Conservation (phyloP, 2,888 invertebrate genomes). For the Opisthograptis luteolata region DNA sequence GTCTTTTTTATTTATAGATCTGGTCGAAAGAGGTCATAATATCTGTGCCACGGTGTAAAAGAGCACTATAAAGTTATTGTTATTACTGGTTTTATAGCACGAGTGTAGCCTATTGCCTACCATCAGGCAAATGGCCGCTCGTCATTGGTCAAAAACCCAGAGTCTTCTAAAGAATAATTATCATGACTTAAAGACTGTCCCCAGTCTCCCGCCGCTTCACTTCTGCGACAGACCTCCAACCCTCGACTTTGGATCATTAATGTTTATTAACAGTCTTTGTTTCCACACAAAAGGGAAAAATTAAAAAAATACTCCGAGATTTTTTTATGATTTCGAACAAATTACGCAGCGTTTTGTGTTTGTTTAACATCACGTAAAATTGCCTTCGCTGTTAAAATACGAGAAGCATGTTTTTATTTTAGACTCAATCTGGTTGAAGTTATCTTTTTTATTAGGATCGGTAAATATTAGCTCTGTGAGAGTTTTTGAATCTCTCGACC, state of each 20-base stretch:
- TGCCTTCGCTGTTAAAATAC: slow-evolving; percentile 28
- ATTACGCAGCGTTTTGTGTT: slow-evolving; percentile 29
- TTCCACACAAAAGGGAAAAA: slow-evolving; percentile 39
- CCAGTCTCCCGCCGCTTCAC: slow-evolving; percentile 1
- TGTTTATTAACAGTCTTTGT: slow-evolving; percentile 47
- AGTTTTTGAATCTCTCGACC: background rate
- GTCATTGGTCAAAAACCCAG: too few species aligned
- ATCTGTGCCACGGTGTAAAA: too few species aligned
- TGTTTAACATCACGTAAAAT: slow-evolving; percentile 36
- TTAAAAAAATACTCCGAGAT: slow-evolving; percentile 27
- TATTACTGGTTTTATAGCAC: too few species aligned
- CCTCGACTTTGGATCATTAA: slow-evolving; percentile 36
- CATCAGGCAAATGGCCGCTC: too few species aligned
- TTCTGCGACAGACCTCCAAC: slow-evolving; percentile 4
- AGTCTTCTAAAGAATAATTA: too few species aligned
- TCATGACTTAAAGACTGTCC: background rate
- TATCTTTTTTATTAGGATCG: slow-evolving; percentile 23
- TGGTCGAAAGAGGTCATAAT: too few species aligned
- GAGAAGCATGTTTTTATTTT: slow-evolving; percentile 18
- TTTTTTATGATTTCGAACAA: slow-evolving; percentile 35
- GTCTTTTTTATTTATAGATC: too few species aligned
- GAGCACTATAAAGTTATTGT: too few species aligned
- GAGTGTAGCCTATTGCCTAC: too few species aligned
- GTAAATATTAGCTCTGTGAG: slow-evolving; percentile 16
- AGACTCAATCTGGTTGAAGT: slow-evolving; percentile 18